Base-by-base conservation (phyloP, 2,888 invertebrate species). In the Lasioglossum oenotherae region DNA sequence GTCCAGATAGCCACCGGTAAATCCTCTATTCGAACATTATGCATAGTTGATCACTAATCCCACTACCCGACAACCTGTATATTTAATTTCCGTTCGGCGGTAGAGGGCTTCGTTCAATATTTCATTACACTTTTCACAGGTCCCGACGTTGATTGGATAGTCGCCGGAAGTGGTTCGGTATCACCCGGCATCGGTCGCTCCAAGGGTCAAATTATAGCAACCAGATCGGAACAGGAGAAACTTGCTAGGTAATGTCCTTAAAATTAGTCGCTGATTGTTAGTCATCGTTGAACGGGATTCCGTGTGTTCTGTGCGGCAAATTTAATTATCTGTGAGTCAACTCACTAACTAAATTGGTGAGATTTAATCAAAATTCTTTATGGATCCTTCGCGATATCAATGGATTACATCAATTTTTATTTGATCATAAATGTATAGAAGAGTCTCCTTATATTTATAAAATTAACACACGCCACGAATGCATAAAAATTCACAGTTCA, bases 141-240 rank as follows among this genome's bases (percentile, higher is more conserved):
- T 72, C 96, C 97, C 14, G 98, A 98, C 94, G 96, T 98, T 57
- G 97, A 98, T 80, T 98, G 98, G 98, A 97, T 98, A 79, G 95
- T 97, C 82, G 96, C 96, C 57, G 97, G 97, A 67, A 96, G 96
- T 89, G 96, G 96, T 12, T 96, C 96, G 0, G 95, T 96, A 41
- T 96, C 96, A 4, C 96, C 96, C 0, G 96, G 96, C 72, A 96
- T 96, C 16, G 94, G 94, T 38, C 92, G 94, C 23, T 92, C 92
- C 31, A 92, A 93, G 82, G 92, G 94, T 10, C 94, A 94, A 87
- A 90, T 94, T 73, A 94, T 94, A 78, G 91, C 93, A 0, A 91
- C 92, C 8, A 91, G 87, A 75, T 80, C 91, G 41, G 92, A 91
- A 31, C 90, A 90, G 19, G 91, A 92, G 31, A 92, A 87, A 85